Evolutionary conservation across 1,140 invertebrate genomes (phyloP), one percentile per base, ranked within the genome.

Genomic region (Lutraria rhynchaena): DNA sequence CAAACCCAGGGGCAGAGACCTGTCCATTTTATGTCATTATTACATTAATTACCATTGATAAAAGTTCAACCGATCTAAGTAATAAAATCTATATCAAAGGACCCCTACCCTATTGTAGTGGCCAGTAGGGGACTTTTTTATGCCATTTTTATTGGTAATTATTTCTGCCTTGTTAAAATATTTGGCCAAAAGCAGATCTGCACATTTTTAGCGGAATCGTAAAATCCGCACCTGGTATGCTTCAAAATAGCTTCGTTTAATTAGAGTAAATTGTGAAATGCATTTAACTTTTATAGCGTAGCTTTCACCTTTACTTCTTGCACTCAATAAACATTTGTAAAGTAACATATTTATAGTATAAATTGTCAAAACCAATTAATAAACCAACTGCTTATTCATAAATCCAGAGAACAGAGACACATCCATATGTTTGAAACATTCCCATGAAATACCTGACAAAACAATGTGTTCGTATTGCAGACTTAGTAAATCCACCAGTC

Each of bases 31-130:
- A 80, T 80, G 65, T 80, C 76, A 80, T 80, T 60, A 80, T 80
- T 80, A 80, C 76, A 80, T 70, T 80, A 67, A 80, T 80, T 80
- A 70, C 35, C 76, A 70, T 80, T 80, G 76, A 80, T 69, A 53
- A 69, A 33, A 35, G 35, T 53, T 70, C 51, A 11, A 29, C 51
- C 41, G 41, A 58, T 33, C 37, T 27, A 13, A 41, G 76, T 80
- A 69, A 80, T 80, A 80, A 80, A 80, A 80, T 60, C 31, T 67
- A 60, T 37, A 7, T 60, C 51, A 70, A 69, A 44, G 29, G 35
- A 29, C 63, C 65, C 57, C 46, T n/a, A 31, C 58, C 70, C 65
- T 57, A 69, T 80, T 70, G 63, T 69, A 80, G n/a, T 60, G 63
- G 63, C 41, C 51, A 70, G 31, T 24, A 41, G 44, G 37, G 65